Evolutionary conservation across 2,113 vertebrate species (phyloP).

Genomic region (Anser cygnoides): DNA sequence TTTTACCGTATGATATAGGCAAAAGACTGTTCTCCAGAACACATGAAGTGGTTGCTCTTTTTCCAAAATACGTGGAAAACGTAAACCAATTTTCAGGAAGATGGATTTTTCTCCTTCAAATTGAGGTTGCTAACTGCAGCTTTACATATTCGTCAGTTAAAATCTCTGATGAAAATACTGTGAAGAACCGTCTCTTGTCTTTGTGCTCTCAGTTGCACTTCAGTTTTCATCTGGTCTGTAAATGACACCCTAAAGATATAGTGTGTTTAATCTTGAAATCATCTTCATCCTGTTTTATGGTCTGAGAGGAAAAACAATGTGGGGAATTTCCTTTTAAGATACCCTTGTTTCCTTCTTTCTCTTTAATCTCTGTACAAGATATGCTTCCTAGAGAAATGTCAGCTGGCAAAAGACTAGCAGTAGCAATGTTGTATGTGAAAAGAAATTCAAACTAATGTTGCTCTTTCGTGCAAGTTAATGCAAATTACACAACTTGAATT

Average conservation of each 20-base stretch:
- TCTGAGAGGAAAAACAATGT: not conserved
- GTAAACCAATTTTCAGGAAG: not conserved
- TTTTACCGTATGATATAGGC: not conserved
- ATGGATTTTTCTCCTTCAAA: not conserved
- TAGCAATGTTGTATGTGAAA: not conserved
- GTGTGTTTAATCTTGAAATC: not conserved
- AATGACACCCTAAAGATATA: not conserved
- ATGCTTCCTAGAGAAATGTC: not conserved
- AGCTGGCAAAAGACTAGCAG: not conserved
- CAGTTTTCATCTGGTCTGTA: not conserved
- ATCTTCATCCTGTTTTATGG: not conserved
- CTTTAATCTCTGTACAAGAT: conserved; percentile 19
- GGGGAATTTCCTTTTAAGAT: conserved; percentile 52
- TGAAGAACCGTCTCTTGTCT: not conserved
- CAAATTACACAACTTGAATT: not conserved
- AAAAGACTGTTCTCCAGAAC: not conserved
- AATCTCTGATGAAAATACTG: not conserved
- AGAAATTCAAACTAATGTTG: not conserved
- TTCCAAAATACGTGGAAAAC: not conserved
- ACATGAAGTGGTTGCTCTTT: not conserved
- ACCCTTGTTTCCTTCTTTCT: conserved; percentile 24
- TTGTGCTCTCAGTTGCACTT: not conserved
- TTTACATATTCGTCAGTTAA: not conserved
- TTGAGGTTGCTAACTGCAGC: not conserved
- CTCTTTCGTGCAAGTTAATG: not conserved